Percentiles rank a stretch among this genome's conserved stretches.
Conservation (phyloP, 2,797 vertebrate species). For the Fringilla coelebs region DNA sequence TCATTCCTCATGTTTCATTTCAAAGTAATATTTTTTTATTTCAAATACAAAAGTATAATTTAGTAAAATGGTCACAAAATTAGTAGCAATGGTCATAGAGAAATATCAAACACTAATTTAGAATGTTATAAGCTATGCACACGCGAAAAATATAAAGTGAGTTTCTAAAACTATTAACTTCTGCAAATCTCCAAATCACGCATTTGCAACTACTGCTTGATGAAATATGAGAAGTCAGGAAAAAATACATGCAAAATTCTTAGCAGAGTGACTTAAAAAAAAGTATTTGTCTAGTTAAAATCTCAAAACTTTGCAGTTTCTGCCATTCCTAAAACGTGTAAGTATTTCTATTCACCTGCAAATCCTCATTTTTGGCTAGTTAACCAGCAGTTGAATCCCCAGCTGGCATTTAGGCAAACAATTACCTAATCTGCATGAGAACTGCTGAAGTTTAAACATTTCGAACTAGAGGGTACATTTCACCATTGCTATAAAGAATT, state of each 20-base stretch:
- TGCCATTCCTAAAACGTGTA: background rate
- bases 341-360: conserved; percentile 54
- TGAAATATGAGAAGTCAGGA: background rate
- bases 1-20: background rate
- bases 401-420: conserved; percentile 57
- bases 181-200: background rate
- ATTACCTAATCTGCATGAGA: conserved; percentile 64
- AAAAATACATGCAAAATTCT: background rate
- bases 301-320: background rate
- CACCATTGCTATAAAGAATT: conserved; percentile 1
- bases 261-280: background rate
- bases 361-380: conserved; percentile 47
- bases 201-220: background rate
- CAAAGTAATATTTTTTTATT: background rate
- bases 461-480: conserved; percentile 8
- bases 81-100: background rate
- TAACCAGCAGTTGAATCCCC: conserved; percentile 52
- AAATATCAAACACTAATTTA: background rate
- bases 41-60: background rate
- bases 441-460: conserved; percentile 60
- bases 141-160: background rate
- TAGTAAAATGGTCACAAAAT: background rate
- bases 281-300: background rate
- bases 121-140: background rate
- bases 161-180: background rate